Percentiles rank a stretch among this genome's conserved stretches.
Evolutionary conservation across 2,797 vertebrate species (phyloP).

Genomic region (Pempheris klunzingeri): DNA sequence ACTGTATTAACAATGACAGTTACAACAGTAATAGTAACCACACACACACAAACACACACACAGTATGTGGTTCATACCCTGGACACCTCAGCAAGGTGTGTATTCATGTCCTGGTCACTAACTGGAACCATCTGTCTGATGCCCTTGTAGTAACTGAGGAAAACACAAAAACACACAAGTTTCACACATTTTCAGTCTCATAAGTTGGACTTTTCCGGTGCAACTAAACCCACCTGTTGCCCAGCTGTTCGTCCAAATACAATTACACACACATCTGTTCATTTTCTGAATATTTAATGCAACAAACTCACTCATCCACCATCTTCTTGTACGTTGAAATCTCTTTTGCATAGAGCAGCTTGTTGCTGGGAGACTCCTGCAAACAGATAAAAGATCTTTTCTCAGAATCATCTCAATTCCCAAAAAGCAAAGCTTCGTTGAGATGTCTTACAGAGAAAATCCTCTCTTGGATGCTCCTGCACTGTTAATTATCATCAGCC

Average conservation of each 20-base stretch:
- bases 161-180: conserved; percentile 6
- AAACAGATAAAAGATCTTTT: background rate
- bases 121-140: conserved; percentile 96
- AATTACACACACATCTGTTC: background rate
- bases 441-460: conserved; percentile 1
- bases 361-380: conserved; percentile 99
- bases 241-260: background rate
- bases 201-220: background rate
- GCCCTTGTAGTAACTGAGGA: conserved; percentile 93
- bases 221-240: background rate
- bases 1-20: no score
- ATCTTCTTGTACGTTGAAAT: conserved; percentile 99
- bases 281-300: background rate
- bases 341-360: conserved; percentile 98
- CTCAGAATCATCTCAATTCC: background rate
- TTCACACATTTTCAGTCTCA: background rate
- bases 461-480: background rate
- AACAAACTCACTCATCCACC: conserved; percentile 96
- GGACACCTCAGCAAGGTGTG: conserved; percentile 97
- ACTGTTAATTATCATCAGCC: background rate
- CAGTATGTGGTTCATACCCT: conserved; percentile 85
- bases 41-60: conserved; percentile 8
- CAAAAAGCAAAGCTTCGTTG: background rate
- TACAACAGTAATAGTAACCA: background rate
- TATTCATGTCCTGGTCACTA: conserved; percentile 99